Percentiles rank a stretch among this genome's conserved stretches.
phyloP scores from a whole-genome alignment of 1,140 invertebrate species.

The Piezodorus guildinii region DNA sequence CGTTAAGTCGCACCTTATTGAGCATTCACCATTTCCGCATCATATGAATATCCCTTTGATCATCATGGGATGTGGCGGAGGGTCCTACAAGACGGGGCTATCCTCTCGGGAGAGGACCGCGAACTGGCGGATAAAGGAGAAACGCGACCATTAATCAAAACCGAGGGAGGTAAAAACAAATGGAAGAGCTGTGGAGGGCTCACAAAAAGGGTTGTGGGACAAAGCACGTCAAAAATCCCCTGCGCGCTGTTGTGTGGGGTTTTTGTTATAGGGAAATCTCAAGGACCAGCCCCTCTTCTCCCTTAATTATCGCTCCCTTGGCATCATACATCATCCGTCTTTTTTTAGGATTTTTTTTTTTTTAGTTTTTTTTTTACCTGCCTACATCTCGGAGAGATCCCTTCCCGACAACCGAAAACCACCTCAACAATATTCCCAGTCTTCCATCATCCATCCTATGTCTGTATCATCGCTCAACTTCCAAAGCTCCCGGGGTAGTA shows the following conservation, averaged over 20 bases:
- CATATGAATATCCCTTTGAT: too few relatives aligned
- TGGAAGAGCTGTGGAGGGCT: neutral
- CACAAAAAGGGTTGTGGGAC: constrained; percentile 14
- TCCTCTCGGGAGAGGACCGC: too few relatives aligned
- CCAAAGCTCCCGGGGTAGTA: too few relatives aligned
- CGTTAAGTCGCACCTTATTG: too few relatives aligned
- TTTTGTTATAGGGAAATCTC: constrained; percentile 15
- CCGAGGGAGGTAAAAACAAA: constrained; percentile 4
- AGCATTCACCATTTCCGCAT: too few relatives aligned
- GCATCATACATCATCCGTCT: constrained; percentile 11
- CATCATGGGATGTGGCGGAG: too few relatives aligned
- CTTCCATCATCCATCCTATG: too few relatives aligned
- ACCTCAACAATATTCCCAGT: neutral
- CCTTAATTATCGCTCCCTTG: constrained; percentile 5
- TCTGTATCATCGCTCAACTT: too few relatives aligned
- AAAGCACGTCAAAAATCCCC: constrained; percentile 15
- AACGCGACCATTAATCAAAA: neutral
- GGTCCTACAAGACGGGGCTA: too few relatives aligned
- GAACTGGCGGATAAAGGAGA: too few relatives aligned
- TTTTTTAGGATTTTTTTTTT: constrained; percentile 4
- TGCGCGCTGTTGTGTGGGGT: neutral
- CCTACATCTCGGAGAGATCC: neutral
- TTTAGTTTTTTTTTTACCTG: neutral
- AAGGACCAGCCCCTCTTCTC: neutral
- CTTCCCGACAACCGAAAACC: constrained; percentile 5